These are phyloP conservation scores for Mustela nigripes DNA, from an alignment of 2,113 vertebrate species.

Conservation along the genomic window DNA sequence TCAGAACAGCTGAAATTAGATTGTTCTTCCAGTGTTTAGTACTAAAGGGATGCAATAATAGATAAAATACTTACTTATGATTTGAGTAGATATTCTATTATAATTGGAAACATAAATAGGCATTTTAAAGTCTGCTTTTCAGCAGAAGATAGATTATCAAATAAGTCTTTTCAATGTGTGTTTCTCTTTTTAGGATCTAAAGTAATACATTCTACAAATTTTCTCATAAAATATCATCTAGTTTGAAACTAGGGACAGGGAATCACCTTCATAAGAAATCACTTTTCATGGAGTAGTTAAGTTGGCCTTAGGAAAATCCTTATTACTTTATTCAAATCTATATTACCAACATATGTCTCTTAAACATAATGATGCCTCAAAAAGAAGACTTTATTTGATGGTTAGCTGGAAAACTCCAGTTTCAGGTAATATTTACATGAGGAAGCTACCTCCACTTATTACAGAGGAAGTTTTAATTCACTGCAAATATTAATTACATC, in stretches of 20 bases:
- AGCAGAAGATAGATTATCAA: neutral
- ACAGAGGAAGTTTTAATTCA: neutral
- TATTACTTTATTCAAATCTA: neutral
- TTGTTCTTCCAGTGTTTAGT: neutral
- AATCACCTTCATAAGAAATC: neutral
- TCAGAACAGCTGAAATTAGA: constrained; percentile 55
- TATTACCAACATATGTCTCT: neutral
- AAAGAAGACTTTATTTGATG: neutral
- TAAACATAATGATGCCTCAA: neutral
- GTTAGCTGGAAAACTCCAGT: neutral
- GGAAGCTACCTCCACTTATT: neutral
- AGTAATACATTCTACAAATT: neutral
- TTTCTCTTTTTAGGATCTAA: neutral
- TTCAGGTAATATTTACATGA: constrained; percentile 29
- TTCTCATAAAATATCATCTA: neutral
- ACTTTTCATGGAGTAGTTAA: neutral
- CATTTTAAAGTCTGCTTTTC: constrained; percentile 25
- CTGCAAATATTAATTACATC: neutral
- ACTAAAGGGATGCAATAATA: constrained; percentile 22
- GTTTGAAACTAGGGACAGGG: neutral
- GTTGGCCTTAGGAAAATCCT: neutral
- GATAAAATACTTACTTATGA: neutral
- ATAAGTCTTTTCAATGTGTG: neutral
- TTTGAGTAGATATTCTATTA: neutral
- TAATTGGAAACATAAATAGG: constrained; percentile 52